Conservation (phyloP, 2,888 invertebrate genomes). For the Xestia rhomboidea region DNA sequence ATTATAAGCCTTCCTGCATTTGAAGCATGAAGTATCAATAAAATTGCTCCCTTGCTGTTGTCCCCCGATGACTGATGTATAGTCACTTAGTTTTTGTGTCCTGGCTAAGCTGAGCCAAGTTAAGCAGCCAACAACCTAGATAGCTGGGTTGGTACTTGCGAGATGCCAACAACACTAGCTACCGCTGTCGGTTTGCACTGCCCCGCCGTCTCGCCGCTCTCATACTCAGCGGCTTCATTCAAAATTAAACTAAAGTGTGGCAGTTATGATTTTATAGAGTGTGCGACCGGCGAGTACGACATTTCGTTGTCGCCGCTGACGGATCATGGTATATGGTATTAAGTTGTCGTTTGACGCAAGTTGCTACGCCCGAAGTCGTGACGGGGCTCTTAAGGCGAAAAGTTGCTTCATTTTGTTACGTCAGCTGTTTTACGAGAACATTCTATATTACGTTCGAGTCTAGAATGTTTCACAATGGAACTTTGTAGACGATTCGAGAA, state of each 20-base stretch:
- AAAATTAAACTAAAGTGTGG: not conserved
- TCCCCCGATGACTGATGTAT: not conserved
- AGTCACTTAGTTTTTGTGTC: not conserved
- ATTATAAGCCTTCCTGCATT: not conserved
- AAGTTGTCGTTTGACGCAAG: not conserved
- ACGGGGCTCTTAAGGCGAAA: not conserved
- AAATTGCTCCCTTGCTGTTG: not conserved
- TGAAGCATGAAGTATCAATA: not conserved
- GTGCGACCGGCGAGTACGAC: not conserved
- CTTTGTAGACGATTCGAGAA: not conserved
- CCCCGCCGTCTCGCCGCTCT: not conserved
- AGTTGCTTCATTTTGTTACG: not conserved
- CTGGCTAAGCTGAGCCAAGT: not conserved
- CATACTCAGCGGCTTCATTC: not conserved
- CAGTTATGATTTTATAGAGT: not conserved
- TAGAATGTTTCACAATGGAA: not conserved
- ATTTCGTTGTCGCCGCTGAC: not conserved
- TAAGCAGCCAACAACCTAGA: not conserved
- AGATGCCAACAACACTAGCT: too few species aligned
- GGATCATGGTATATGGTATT: not conserved
- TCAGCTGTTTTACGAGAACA: not conserved
- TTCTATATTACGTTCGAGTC: not conserved
- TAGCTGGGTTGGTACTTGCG: not conserved
- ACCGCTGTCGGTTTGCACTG: not conserved
- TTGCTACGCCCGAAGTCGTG: not conserved